A percentile compares a stretch with the other conserved stretches of the same genome.
These are phyloP conservation scores for Streblospio benedicti DNA, from an alignment of 1,140 invertebrate genomes.

Conservation along the genomic window DNA sequence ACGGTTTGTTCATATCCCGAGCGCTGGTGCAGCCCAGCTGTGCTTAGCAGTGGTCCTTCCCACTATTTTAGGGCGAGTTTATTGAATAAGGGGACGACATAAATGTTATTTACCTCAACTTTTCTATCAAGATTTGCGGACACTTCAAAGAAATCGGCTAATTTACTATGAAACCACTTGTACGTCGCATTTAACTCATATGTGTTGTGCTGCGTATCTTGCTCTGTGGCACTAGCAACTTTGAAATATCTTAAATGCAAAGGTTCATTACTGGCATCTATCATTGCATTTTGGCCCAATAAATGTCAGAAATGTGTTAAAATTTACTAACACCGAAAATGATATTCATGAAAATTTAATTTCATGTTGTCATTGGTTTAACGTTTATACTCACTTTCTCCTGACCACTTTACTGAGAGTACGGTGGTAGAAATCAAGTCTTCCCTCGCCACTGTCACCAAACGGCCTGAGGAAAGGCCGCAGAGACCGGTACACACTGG, in stretches of 20 bases:
- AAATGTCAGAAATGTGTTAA: not conserved
- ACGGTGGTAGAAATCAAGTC: slow-evolving; percentile 24
- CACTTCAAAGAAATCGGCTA: slow-evolving; percentile 6
- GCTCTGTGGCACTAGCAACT: slow-evolving; percentile 23
- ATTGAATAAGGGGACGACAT: too few species aligned
- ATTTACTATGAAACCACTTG: slow-evolving; percentile 37
- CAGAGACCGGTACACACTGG: slow-evolving; percentile 20
- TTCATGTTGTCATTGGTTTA: not conserved
- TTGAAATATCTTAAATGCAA: not conserved
- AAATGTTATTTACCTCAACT: too few species aligned
- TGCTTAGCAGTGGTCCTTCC: too few species aligned
- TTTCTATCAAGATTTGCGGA: not conserved
- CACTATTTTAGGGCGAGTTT: too few species aligned
- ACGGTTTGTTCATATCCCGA: too few species aligned
- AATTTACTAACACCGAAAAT: not conserved
- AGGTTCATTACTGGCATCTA: not conserved
- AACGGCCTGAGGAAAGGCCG: slow-evolving; percentile 25
- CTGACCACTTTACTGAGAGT: slow-evolving; percentile 9
- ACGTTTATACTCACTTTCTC: not conserved
- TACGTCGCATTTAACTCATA: too few species aligned
- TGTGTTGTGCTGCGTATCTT: too few species aligned
- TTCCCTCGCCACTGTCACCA: slow-evolving; percentile 23
- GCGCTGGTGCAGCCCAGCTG: too few species aligned
- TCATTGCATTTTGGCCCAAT: not conserved
- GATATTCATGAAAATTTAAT: slow-evolving; percentile 4